Percentiles rank a stretch among this genome's conserved stretches.
Conservation (phyloP, 2,888 invertebrate species). For the Cordilura impudica region DNA sequence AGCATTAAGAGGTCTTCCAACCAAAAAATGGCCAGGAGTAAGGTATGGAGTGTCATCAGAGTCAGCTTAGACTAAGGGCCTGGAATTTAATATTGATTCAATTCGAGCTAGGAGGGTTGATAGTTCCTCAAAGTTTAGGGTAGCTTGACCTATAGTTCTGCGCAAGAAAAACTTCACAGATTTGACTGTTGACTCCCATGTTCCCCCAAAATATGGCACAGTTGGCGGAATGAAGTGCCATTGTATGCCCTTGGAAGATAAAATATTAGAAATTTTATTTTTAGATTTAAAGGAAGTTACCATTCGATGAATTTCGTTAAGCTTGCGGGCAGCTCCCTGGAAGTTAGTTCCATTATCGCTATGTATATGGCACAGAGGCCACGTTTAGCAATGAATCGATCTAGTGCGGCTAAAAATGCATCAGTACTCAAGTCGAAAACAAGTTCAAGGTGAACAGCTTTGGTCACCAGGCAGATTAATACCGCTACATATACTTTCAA, state of each 20-base stretch:
- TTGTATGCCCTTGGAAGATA: too few relatives aligned
- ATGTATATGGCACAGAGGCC: conserved; percentile 34
- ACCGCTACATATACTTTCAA: neutral
- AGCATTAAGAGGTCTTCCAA: conserved; percentile 7
- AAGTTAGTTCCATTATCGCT: conserved; percentile 16
- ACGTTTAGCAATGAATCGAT: conserved; percentile 27
- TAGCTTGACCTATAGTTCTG: conserved; percentile 16
- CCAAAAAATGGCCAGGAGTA: conserved; percentile 21
- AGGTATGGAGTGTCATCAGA: conserved; percentile 34
- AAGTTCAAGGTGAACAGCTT: neutral
- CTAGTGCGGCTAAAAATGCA: neutral
- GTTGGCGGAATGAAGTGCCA: conserved; percentile 15
- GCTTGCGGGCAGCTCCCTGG: too few relatives aligned
- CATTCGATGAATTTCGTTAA: too few relatives aligned
- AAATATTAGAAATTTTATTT: too few relatives aligned
- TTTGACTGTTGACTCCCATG: conserved; percentile 23
- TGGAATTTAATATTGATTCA: conserved; percentile 30
- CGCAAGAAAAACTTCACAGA: neutral
- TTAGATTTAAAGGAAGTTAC: too few relatives aligned
- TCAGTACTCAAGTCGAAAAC: neutral
- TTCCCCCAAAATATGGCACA: conserved; percentile 19
- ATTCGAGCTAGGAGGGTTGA: conserved; percentile 19
- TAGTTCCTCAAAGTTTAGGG: conserved; percentile 22
- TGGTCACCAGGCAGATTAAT: neutral
- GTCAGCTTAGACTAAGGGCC: conserved; percentile 28